Conservation (phyloP, 2,113 vertebrate species). For the Petaurus breviceps region DNA sequence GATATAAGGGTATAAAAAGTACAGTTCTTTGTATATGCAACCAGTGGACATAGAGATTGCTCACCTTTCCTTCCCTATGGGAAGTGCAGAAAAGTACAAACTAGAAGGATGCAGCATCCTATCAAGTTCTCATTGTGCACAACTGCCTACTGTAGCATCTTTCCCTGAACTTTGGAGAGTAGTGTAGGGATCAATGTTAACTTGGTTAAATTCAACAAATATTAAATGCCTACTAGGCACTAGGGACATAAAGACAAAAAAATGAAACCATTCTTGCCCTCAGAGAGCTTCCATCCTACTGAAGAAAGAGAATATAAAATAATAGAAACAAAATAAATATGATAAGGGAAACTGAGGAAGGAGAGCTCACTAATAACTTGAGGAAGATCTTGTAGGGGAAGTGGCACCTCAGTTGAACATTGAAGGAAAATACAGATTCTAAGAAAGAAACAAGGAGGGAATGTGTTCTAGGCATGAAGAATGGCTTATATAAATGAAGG, state of each 20-base stretch:
- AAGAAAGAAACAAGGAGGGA: neutral
- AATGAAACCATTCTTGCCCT: neutral
- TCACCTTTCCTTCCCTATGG: neutral
- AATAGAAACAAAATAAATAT: neutral
- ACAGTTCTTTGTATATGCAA: neutral
- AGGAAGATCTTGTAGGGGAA: neutral
- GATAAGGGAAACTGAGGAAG: neutral
- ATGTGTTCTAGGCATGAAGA: neutral
- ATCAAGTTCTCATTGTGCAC: neutral
- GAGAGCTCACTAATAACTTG: neutral
- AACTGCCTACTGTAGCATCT: neutral
- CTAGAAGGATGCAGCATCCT: neutral
- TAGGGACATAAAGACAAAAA: neutral
- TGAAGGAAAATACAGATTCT: neutral
- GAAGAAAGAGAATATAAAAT: neutral
- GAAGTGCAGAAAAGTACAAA: neutral
- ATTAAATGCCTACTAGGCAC: neutral
- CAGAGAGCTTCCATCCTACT: neutral
- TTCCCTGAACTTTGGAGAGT: neutral
- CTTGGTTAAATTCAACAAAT: neutral
- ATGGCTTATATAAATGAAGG: neutral
- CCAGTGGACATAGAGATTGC: neutral
- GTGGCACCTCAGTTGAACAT: neutral
- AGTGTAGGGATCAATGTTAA: neutral
- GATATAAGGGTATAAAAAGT: neutral